Percentiles rank a stretch among this genome's conserved stretches.
Evolutionary conservation across 2,797 vertebrate genomes (phyloP).

Genomic region (Lemur catta): DNA sequence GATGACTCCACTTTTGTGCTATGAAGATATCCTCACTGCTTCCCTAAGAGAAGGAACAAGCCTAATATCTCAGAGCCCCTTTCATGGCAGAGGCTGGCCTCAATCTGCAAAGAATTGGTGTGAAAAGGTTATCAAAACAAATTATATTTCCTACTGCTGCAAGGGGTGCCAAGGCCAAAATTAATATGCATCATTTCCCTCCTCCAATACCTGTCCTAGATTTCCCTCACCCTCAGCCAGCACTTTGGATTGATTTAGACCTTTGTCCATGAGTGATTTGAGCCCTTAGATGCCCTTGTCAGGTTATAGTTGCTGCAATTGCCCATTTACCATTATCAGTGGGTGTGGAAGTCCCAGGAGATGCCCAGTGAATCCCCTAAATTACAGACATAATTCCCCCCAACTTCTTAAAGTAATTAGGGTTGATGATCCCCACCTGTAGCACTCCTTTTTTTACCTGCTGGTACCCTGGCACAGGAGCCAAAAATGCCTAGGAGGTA

Average conservation of each 20-base stretch:
- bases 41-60: not conserved
- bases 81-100: not conserved
- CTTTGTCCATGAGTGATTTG: not conserved
- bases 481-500: not conserved
- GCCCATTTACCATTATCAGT: not conserved
- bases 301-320: not conserved
- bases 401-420: not conserved
- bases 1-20: not conserved
- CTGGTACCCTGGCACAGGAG: not conserved
- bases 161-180: not conserved
- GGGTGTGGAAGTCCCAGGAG: not conserved
- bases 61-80: not conserved
- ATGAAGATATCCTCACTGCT: not conserved
- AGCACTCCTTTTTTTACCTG: not conserved
- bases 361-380: not conserved
- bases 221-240: not conserved
- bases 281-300: not conserved
- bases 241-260: not conserved
- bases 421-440: not conserved
- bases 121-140: not conserved
- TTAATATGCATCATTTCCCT: not conserved
- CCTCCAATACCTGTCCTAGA: not conserved
- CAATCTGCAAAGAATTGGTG: not conserved
- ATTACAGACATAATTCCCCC: not conserved
- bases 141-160: not conserved